These are phyloP conservation scores for Amia ocellicauda DNA, from an alignment of 2,113 vertebrate genomes.

Conservation along the genomic window DNA sequence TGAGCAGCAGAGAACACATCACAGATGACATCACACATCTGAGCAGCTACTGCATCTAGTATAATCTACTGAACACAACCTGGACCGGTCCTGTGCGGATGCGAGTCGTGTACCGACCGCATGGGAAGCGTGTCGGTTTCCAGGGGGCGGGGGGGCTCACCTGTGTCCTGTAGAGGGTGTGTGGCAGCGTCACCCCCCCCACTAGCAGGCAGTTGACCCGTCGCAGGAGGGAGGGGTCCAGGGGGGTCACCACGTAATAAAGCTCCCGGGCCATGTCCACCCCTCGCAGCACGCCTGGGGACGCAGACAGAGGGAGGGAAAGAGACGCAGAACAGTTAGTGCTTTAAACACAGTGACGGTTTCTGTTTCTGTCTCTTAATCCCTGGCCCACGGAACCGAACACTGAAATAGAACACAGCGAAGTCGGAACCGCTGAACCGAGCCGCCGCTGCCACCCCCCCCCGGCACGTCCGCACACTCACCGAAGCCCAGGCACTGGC, in stretches of 20 bases:
- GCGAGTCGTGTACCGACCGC: too few relatives aligned
- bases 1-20: background rate
- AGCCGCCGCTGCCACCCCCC: too few relatives aligned
- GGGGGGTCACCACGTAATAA: constrained; percentile 80
- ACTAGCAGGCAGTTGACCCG: constrained; percentile 87
- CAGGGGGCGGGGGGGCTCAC: too few relatives aligned
- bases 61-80: too few relatives aligned
- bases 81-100: too few relatives aligned
- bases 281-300: constrained; percentile 82
- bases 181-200: constrained; percentile 74
- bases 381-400: too few relatives aligned
- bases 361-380: too few relatives aligned
- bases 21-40: accelerated
- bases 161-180: constrained; percentile 77
- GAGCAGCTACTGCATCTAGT: too few relatives aligned
- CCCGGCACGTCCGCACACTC: constrained; percentile 34
- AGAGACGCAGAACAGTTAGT: too few relatives aligned
- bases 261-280: constrained; percentile 79
- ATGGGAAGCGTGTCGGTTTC: too few relatives aligned
- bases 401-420: background rate
- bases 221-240: constrained; percentile 69
- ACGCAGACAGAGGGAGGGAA: background rate
- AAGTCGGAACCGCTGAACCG: too few relatives aligned
- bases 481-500: constrained; percentile 89
- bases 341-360: too few relatives aligned